A percentile compares a stretch with the other conserved stretches of the same genome.
Conservation (phyloP, 2,797 vertebrate species). For the Pogonophryne albipinna region DNA sequence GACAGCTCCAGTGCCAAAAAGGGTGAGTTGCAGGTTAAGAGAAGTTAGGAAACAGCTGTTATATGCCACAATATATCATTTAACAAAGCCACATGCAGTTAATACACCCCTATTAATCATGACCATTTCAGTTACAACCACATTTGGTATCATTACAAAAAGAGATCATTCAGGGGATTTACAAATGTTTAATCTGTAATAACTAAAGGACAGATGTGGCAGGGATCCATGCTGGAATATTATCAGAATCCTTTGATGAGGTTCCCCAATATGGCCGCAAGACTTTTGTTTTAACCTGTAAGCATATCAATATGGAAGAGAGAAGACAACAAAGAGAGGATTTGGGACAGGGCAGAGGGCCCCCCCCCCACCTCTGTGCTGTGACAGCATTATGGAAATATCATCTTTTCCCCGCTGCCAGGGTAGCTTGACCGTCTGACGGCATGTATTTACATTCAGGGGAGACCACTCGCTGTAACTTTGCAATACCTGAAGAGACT, state of each 20-base stretch:
- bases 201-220: constrained; percentile 28
- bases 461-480: constrained; percentile 47
- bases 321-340: constrained; percentile 57
- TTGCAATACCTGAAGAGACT: constrained; percentile 52
- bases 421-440: constrained; percentile 71
- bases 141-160: constrained; percentile 38
- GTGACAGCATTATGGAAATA: constrained; percentile 83
- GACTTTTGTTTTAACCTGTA: constrained; percentile 16
- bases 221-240: constrained; percentile 1
- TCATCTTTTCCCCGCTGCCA: constrained; percentile 64
- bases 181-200: constrained; percentile 54
- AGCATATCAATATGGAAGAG: constrained; percentile 21
- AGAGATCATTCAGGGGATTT: constrained; percentile 43
- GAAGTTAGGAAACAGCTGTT: constrained; percentile 35
- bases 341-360: constrained; percentile 55
- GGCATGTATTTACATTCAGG: constrained; percentile 76
- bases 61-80: constrained; percentile 17
- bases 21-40: constrained; percentile 15
- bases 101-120: constrained; percentile 22
- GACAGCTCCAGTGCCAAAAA: neutral
- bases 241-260: constrained; percentile 11
- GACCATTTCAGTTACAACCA: constrained; percentile 17
- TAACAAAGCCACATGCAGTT: constrained; percentile 28
- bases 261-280: neutral
- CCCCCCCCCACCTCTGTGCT: constrained; percentile 59